Evolutionary conservation across 2,113 vertebrate genomes (phyloP), one percentile per base, ranked within the genome.

Genomic region (Sigmodon hispidus): DNA sequence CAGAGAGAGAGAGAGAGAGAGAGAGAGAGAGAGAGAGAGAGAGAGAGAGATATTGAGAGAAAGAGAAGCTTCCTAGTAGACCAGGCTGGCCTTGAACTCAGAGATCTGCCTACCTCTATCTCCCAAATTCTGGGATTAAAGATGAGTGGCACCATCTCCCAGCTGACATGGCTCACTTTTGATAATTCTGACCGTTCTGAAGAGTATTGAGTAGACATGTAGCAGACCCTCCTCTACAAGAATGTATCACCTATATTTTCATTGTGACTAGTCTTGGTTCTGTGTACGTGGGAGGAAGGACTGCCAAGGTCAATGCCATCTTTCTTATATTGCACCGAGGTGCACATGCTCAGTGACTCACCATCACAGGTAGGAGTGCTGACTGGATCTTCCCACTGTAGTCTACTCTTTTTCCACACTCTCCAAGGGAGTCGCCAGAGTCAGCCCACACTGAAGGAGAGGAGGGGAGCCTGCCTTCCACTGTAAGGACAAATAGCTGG

Each of bases 91-190:
- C 80, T 83, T 40, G 26, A 61, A 83, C 57, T 59, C 55, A 43
- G 79, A 83, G 79, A 59, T 83, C 55, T 59, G 22, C 36, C 55
- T 43, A 26, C 52, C 36, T 59, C 55, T 81, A 22, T 57, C 21
- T 59, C 36, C 55, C 11, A 16, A 83, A n/a, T 59, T 36, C 22
- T 83, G n/a, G 55, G n/a, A 59, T 26, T 59, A 59, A 40, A 40
- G 55, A 24, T 24, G 7, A 4, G n/a, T 1, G 3, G 12, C n/a
- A 43, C 55, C 24, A 83, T 7, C 0, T 0, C 12, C 36, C 55
- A 9, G 36, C 22, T 43, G 80, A 8, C n/a, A 26, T 40, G n/a
- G 22, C 36, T 59, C 55, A 59, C 79, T 59, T 81, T 81, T 85
- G 84, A 65, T 75, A 59, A 69, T 13, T 50, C 81, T 40, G 67